Evolutionary conservation across 1,140 invertebrate genomes (phyloP), one percentile per base, ranked within the genome.

Genomic region (Orchesella cincta): DNA sequence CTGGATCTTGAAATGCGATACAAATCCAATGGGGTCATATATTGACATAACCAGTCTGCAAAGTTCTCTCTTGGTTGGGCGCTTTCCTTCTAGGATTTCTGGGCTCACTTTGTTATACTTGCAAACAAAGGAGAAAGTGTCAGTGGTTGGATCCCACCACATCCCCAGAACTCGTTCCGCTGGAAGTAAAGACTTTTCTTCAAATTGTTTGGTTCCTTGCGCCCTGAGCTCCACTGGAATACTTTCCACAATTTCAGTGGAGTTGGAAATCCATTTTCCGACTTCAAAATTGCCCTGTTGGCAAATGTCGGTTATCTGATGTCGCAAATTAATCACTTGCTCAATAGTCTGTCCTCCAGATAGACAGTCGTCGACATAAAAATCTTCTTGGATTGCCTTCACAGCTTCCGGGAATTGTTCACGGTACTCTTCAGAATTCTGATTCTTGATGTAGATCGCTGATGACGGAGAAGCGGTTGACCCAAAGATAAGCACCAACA

Each of bases 401-500:
- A 26, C 23, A 39, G n/a, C 57, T 8, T 5, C 57, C 20, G 39
- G 39, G 20, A 46, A 46, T 46, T 46, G 39, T 20, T 46, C 8
- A 8, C 20, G 39, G 57, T 23, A 12, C 29, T 23, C 12, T 8
- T 5, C 23, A 12, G 57, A 5, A 26, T 64, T 31, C 23, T 8
- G 57, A 26, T 64, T 26, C 23, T 64, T 31, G 5, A 26, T 23
- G 5, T 23, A 31, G 12, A 12, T 5, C 5, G 57, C 57, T 8
- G 5, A 23, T 0, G 72, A 52, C 18, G 76, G 77, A 14, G 28
- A 78, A 29, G 73, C 23, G 18, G 64, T 72, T 12, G 39, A 46
- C 8, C 76, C 78, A 62, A 79, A 79, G 8, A 73, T 77, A 18
- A 73, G 52, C 20, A 79, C 76, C 26, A 35, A 14, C 78, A 79